A percentile compares a stretch with the other conserved stretches of the same genome.
Conservation (phyloP, 2,888 invertebrate genomes). For the Dione juno region DNA sequence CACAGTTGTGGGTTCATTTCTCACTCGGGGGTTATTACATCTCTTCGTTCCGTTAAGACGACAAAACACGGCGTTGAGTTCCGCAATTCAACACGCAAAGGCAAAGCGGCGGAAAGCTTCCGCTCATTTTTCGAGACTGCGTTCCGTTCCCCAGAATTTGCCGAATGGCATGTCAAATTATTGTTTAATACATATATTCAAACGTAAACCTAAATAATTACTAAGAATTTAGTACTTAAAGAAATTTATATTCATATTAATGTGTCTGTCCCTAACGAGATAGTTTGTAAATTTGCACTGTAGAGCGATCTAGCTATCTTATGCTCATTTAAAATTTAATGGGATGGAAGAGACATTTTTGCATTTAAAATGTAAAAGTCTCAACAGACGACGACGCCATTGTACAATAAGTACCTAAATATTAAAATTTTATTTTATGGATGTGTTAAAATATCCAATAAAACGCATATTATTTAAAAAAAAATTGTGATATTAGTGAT, state of each 20-base stretch:
- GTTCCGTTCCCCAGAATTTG: too few species aligned
- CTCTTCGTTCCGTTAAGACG: background rate
- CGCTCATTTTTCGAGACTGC: too few species aligned
- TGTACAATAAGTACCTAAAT: background rate
- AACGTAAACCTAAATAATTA: too few species aligned
- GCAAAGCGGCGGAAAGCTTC: too few species aligned
- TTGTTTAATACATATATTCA: too few species aligned
- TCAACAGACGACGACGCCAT: conserved; percentile 13
- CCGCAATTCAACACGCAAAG: background rate
- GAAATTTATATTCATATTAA: background rate
- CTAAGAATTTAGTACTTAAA: too few species aligned
- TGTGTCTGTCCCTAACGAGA: background rate
- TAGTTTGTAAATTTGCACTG: conserved; percentile 12
- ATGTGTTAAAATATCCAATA: too few species aligned
- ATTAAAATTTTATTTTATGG: too few species aligned
- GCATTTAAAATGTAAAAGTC: conserved; percentile 10
- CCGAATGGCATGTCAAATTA: too few species aligned
- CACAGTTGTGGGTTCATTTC: background rate
- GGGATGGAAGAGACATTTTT: conserved; percentile 32
- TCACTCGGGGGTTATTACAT: background rate
- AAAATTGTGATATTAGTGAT: too few species aligned
- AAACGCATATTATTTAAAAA: too few species aligned
- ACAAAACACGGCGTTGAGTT: background rate
- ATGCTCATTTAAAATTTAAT: conserved; percentile 27
- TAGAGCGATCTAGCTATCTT: background rate